Conservation (phyloP, 2,113 vertebrate species). For the Saiga tatarica region DNA sequence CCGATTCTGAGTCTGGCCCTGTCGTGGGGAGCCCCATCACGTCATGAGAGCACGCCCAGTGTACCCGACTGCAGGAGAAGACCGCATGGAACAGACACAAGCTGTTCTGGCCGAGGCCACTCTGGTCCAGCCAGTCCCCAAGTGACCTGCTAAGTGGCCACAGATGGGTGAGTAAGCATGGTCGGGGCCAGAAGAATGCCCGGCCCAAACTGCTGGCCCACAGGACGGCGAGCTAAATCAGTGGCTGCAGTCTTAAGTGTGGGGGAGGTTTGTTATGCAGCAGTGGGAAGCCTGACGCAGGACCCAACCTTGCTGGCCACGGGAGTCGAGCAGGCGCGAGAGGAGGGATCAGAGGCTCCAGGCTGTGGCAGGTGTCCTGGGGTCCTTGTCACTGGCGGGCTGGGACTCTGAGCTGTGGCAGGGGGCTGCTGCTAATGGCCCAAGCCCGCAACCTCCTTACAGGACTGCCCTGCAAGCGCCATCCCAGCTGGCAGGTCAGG, state of each 20-base stretch:
- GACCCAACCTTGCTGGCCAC: background rate
- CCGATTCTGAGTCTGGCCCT: rapidly evolving
- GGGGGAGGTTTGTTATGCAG: background rate
- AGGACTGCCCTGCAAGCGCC: background rate
- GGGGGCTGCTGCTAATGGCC: background rate
- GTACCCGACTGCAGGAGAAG: background rate
- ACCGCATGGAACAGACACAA: background rate
- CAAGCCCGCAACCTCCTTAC: background rate
- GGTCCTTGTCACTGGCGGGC: background rate
- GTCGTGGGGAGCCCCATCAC: background rate
- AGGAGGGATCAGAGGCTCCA: background rate
- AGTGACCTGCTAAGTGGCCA: background rate
- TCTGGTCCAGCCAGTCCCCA: background rate
- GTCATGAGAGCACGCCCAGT: background rate
- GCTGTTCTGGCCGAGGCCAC: background rate
- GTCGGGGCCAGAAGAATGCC: background rate
- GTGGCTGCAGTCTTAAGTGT: background rate
- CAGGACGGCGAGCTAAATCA: background rate
- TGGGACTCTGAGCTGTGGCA: background rate
- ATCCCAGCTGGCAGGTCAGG: background rate
- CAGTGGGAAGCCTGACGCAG: rapidly evolving
- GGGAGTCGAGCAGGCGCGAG: background rate
- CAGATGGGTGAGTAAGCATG: background rate
- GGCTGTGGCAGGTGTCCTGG: rapidly evolving
- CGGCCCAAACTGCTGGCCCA: background rate